phyloP scores from a whole-genome alignment of 2,797 vertebrate species.

The Ctenosaura bakeri region DNA sequence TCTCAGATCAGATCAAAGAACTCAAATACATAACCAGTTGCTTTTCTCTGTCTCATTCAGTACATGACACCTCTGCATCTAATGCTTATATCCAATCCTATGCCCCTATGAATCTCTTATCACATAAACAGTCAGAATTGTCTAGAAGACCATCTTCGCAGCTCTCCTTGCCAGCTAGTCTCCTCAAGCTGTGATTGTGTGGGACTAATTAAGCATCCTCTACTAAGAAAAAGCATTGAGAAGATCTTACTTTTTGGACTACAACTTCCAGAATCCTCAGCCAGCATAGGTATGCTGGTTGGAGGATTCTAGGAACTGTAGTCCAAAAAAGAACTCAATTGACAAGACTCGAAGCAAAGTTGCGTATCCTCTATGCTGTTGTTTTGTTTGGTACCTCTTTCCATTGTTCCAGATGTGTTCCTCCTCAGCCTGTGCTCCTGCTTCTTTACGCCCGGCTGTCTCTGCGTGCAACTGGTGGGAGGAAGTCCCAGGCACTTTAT shows the following conservation, averaged over 20 bases:
- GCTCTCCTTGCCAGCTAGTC: neutral
- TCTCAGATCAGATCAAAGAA: neutral
- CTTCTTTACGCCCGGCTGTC: slow-evolving; percentile 12
- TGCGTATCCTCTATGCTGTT: neutral
- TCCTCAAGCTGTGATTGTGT: too few species aligned
- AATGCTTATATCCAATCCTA: too few species aligned
- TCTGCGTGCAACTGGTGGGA: neutral
- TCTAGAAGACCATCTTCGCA: neutral
- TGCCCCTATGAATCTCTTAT: neutral
- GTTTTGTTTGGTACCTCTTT: slow-evolving; percentile 32
- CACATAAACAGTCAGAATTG: neutral
- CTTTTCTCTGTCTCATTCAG: neutral
- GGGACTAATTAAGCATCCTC: neutral
- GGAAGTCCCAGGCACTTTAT: slow-evolving; percentile 7
- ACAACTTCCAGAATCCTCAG: neutral
- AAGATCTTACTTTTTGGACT: neutral
- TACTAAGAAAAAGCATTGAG: neutral
- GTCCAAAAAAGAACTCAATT: neutral
- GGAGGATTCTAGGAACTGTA: neutral
- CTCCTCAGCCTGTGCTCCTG: neutral
- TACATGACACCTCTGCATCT: neutral
- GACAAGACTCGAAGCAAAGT: neutral
- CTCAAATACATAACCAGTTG: neutral
- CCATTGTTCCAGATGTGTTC: slow-evolving; percentile 25
- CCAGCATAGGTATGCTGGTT: neutral